Conservation (phyloP, 2,113 vertebrate species). For the Rhinopomastus cyanomelas region DNA sequence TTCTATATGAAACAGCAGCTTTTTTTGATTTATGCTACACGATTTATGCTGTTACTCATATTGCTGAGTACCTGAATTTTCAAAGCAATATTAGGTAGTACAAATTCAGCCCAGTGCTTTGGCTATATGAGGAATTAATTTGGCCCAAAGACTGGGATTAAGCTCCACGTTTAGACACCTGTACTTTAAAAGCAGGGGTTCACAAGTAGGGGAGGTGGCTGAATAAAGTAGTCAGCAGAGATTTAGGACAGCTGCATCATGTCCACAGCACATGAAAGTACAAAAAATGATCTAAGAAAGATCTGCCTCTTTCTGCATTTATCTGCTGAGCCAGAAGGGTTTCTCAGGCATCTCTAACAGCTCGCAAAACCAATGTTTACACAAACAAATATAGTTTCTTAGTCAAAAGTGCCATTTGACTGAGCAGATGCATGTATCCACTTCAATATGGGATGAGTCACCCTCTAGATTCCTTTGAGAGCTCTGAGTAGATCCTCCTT, state of each 20-base stretch:
- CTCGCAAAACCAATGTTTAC: not conserved
- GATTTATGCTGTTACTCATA: not conserved
- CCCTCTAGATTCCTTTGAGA: not conserved
- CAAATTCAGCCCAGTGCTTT: not conserved
- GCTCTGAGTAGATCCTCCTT: not conserved
- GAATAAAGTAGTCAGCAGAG: not conserved
- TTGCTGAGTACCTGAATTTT: not conserved
- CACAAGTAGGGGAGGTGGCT: not conserved
- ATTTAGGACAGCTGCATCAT: not conserved
- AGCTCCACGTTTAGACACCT: not conserved
- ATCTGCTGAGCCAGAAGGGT: not conserved
- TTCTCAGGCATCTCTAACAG: not conserved
- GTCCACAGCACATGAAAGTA: not conserved
- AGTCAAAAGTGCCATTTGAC: not conserved
- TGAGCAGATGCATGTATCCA: fast-evolving
- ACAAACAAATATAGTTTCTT: not conserved
- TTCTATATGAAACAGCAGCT: not conserved
- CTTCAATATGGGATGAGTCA: not conserved
- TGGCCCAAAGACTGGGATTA: not conserved
- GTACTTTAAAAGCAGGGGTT: not conserved
- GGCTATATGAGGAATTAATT: not conserved
- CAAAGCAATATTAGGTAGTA: not conserved
- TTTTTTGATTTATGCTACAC: not conserved
- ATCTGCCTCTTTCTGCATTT: not conserved
- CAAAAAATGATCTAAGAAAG: not conserved